Evolutionary conservation across 1,140 invertebrate genomes (phyloP).

Genomic region (Pseudomyrmex cubaensis): DNA sequence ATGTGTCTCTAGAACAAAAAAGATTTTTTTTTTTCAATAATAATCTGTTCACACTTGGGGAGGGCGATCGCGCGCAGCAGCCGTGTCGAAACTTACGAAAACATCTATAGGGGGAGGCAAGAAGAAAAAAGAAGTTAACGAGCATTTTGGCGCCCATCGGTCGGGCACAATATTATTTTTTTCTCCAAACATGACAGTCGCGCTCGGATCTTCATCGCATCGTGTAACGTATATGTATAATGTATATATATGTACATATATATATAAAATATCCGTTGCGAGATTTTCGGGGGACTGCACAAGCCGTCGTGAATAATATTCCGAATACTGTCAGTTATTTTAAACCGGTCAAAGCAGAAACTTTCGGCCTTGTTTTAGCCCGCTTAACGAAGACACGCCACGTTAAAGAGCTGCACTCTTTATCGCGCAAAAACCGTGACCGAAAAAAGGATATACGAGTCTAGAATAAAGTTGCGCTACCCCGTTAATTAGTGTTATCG

Average conservation of each 20-base stretch:
- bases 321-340: conserved; percentile 81
- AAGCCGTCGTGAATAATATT: conserved; percentile 79
- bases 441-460: conserved; percentile 67
- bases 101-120: neutral
- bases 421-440: conserved; percentile 81
- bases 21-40: too few species aligned
- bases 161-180: conserved; percentile 64
- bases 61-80: neutral
- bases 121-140: conserved; percentile 49
- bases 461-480: neutral
- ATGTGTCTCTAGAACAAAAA: too few species aligned
- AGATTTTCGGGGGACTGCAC: neutral
- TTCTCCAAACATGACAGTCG: conserved; percentile 33
- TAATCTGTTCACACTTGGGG: neutral
- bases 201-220: conserved; percentile 28
- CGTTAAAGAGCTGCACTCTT: conserved; percentile 77
- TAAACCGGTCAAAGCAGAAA: conserved; percentile 82
- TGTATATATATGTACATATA: too few species aligned
- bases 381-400: conserved; percentile 80
- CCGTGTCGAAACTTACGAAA: too few species aligned
- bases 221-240: too few species aligned
- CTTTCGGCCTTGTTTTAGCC: conserved; percentile 75
- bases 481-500: too few species aligned
- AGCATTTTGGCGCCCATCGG: conserved; percentile 68
- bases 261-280: conserved; percentile 26